Evolutionary conservation across 2,888 invertebrate species (phyloP), one percentile per base, ranked within the genome.

Genomic region (Chalcosyrphus nemorum): DNA sequence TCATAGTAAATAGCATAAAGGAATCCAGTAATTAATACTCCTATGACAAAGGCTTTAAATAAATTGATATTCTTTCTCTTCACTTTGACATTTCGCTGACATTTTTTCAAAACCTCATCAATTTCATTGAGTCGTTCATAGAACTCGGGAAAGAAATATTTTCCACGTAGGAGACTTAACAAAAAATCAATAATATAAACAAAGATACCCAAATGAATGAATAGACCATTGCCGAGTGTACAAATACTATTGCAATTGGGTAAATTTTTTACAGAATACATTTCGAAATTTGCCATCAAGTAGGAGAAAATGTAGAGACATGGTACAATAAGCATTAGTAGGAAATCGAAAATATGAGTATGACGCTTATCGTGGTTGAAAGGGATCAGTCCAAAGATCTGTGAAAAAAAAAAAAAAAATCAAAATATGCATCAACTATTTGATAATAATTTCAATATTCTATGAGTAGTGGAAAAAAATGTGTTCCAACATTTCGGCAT

Each of bases 321-420:
- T 1, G 91, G 91, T 63, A 90, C 47, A 1, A 89, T 63, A 2
- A 87, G 24, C 89, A 91, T 91, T 38, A 89, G 70, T 2, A 86
- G 27, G 32, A 90, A 91, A 70, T 91, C 91, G 9, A 86, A 4
- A 6, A 87, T 3, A 11, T 35, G 1, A 38, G 87, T 74, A 32
- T 87, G 80, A 0, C 89, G 89, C 5, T 52, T 75, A 21, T 11
- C 70, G 9, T 75, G 57, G 72, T 90, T 89, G n/a, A 90, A 86
- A 1, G 91, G 91, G 38, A 90, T 87, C 0, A 91, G 86, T 1
- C 91, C 91, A 52, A 88, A 88, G 35, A 86, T 77, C 90, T 91
- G 59, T 71, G 86, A n/a, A 59, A 21, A 72, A 47, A 11, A 47
- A n/a, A n/a, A n/a, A n/a, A n/a, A n/a, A n/a, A n/a, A n/a, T n/a